Evolutionary conservation across 1,140 invertebrate genomes (phyloP), one percentile per base, ranked within the genome.

Genomic region (Drosophila dunni): DNA sequence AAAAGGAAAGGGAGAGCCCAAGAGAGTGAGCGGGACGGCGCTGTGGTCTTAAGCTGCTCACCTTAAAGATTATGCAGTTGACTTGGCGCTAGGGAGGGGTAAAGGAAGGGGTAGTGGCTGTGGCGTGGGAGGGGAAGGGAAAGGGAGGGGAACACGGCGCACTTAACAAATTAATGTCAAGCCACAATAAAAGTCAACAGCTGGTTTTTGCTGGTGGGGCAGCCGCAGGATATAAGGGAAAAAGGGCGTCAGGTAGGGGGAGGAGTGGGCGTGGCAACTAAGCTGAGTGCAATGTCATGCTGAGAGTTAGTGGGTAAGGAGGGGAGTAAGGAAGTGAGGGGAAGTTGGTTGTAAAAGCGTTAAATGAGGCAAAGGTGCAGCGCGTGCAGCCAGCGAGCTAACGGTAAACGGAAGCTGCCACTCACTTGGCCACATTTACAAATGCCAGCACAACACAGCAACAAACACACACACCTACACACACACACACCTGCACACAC

Each of bases 141-240:
- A 5, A 13, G 38, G 46, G 6, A 10, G 38, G 46, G 20, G 15
- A 40, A 24, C 7, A 53, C 70, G 79, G 70, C 68, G 84, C 84
- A 89, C 84, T 89, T 89, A 89, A 89, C 84, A 89, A 89, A 89
- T 89, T 89, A 89, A 89, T 89, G 84, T 89, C 84, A 89, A 84
- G 84, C 84, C 84, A 89, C 84, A 89, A 89, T 89, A 89, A 89
- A 89, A 89, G 78, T 89, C 84, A 89, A 89, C 84, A 89, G 84
- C 84, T 89, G 84, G 70, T 78, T 84, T 82, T 58, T 33, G 62
- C 53, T 67, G 53, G 51, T 34, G 50, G 75, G 29, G 38, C 45
- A 61, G 36, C 29, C 34, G 42, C 29, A 45, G 63, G 62, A n/a
- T 33, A 8, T 7, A 46, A 17, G 2, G 0, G 45, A 2, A 8